Base-by-base conservation (phyloP, 1,140 invertebrate genomes). In the Eufriesea mexicana region DNA sequence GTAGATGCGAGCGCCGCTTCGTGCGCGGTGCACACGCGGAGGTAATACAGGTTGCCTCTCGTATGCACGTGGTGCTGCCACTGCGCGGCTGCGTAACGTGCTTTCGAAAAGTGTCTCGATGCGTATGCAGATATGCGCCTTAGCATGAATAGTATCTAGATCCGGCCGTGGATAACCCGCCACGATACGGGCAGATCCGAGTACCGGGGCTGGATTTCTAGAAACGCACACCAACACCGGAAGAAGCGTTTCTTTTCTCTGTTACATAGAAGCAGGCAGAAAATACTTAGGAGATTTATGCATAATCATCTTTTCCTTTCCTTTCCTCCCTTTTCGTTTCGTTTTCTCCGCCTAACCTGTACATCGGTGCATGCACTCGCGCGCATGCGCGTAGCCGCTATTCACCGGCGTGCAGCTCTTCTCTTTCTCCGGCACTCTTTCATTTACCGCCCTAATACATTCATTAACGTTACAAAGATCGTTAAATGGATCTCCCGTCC, bases 91-190 rank as follows among this genome's bases (percentile, higher is more conserved):
- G 76, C 82, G 76, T 79, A 84, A 79, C 77, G 67, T 76, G 79
- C 84, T 71, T 57, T 82, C 84, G 79, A 82, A 85, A 85, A 85
- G 84, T 85, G 79, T 85, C 84, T 76, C 84, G 84, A 85, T 85
- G 84, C 84, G 84, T 85, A 85, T 85, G 84, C 84, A 85, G 84
- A 85, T 85, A 85, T 18, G 71, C 84, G 59, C 47, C 49, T 74
- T 76, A 76, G 79, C 79, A 82, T 84, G 79, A 84, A 84, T 84
- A 84, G 83, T 82, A 85, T 83, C 73, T 76, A 85, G 84, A 85
- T 84, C 82, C 82, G 42, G 35, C 57, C 28, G 83, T 20, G 73
- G 80, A 85, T 85, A 85, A 78, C 47, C 67, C 51, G 42, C 20
- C 35, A 47, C 74, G 80, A 83, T 83, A 70, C 55, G 25, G n/a